Base-by-base conservation (phyloP, 1,140 invertebrate genomes). In the Brachystomella parvula region DNA sequence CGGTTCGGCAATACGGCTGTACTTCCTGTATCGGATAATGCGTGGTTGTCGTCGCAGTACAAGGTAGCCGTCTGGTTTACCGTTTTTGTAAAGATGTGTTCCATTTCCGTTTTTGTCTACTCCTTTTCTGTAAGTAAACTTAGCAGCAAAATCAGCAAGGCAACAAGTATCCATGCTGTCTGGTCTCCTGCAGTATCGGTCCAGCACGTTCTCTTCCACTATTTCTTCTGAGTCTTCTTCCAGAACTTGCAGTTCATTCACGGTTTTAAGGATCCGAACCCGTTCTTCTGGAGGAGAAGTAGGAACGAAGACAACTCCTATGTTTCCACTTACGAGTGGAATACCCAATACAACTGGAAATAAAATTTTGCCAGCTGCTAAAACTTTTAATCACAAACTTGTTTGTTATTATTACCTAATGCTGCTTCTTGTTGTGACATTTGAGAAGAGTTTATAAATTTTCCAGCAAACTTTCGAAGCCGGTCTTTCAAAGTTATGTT, bases 381-480 rank as follows among this genome's bases (percentile, higher is more conserved):
- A n/a, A n/a, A n/a, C n/a, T n/a, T n/a, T n/a, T n/a, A n/a, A n/a
- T n/a, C n/a, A n/a, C n/a, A n/a, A n/a, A n/a, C n/a, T n/a, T n/a
- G n/a, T n/a, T n/a, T n/a, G n/a, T n/a, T n/a, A n/a, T n/a, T n/a
- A n/a, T n/a, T n/a, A n/a, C 35, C 35, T 9, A 39, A 44, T 29
- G 61, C 61, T 2, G 66, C 66, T 28, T 67, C 66, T 64, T 67
- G 66, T 3, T 39, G 39, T 15, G 49, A 59, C n/a, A 67, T 35
- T 49, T 67, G 61, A 0, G 31, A 56, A 1, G 28, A 29, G 31
- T 63, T 56, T 21, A 59, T 28, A 28, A 67, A 59, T 1, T 21
- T 30, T 44, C 57, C 57, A 1, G 9, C 60, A 44, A 63, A 6
- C 26, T 47, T 56, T 15, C 53, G 19, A 1, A 67, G 17, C 31